Conservation (phyloP, 2,113 vertebrate genomes). For the Axis porcinus region DNA sequence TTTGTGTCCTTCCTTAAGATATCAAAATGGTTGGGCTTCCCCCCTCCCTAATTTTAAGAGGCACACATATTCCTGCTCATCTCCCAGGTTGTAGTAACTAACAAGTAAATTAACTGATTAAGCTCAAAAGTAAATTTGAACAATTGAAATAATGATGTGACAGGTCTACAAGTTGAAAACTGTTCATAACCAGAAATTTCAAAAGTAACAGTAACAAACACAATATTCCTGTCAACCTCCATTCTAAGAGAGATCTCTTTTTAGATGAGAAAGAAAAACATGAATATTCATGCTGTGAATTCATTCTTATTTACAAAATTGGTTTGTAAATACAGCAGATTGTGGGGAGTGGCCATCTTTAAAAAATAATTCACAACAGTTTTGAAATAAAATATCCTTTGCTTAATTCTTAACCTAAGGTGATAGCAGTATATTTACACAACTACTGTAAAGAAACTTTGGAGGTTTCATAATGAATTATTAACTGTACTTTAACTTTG, state of each 20-base stretch:
- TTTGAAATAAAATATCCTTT: constrained; percentile 37
- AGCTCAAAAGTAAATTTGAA: constrained; percentile 1
- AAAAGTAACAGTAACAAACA: constrained; percentile 5
- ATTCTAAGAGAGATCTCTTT: not conserved
- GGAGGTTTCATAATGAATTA: constrained; percentile 53
- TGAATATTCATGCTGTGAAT: not conserved
- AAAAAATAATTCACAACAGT: not conserved
- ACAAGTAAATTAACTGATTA: not conserved
- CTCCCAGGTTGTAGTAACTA: not conserved
- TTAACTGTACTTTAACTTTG: constrained; percentile 6
- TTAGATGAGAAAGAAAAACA: constrained; percentile 12
- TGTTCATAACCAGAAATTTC: not conserved
- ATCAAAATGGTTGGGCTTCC: not conserved
- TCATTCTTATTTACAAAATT: not conserved
- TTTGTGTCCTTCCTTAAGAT: constrained; percentile 29
- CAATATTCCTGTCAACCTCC: constrained; percentile 1
- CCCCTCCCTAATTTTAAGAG: not conserved
- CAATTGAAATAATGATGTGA: not conserved
- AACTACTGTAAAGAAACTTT: constrained; percentile 43
- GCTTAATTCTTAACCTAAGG: constrained; percentile 37
- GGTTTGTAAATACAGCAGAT: not conserved
- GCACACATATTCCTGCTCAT: not conserved
- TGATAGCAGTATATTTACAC: constrained; percentile 14
- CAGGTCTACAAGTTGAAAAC: not conserved
- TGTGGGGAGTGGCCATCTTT: not conserved